Base-by-base conservation (phyloP, 2,888 invertebrate genomes). In the Microplitis deprimator region DNA sequence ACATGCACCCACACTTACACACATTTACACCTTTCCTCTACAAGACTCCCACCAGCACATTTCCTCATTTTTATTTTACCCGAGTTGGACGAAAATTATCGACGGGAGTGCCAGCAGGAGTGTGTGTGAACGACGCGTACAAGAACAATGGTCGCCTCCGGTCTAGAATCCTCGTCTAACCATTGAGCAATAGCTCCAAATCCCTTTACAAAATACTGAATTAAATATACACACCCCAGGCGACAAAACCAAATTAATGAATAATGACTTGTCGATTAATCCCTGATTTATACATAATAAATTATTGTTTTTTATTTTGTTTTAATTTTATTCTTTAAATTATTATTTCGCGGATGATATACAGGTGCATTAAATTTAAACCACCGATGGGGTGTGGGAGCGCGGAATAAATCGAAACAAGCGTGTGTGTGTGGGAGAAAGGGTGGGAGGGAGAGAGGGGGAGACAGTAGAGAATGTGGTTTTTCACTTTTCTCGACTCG, bases 111-210 rank as follows among this genome's bases (percentile, higher is more conserved):
- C 75, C 62, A 62, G 13, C 60, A 29, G 77, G 86, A 86, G 86
- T 86, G 83, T 87, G 87, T 89, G 89, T 85, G 87, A 89, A 88
- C 89, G 89, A 89, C 89, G 89, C 87, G 76, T 10, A 8, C 73
- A 87, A 87, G 89, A 89, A 89, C 89, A 89, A 89, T 89, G 87
- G 82, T 85, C 82, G 85, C 86, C 68, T 50, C 84, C 29, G 29
- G 29, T 29, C 29, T 29, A 29, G 86, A 87, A 87, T 89, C 84
- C 88, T 88, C 89, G 87, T 89, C 89, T 89, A 88, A 89, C 89
- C 87, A 86, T 86, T 89, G 89, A 89, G 89, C 89, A 89, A 89
- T 89, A 88, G 89, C 89, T 87, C 87, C 88, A 85, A 71, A 60
- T 89, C 89, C 89, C 87, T 89, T 88, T 85, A 85, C 77, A 38